These are phyloP conservation scores for Nannoperca australis DNA, from an alignment of 2,797 vertebrate genomes.

Conservation along the genomic window DNA sequence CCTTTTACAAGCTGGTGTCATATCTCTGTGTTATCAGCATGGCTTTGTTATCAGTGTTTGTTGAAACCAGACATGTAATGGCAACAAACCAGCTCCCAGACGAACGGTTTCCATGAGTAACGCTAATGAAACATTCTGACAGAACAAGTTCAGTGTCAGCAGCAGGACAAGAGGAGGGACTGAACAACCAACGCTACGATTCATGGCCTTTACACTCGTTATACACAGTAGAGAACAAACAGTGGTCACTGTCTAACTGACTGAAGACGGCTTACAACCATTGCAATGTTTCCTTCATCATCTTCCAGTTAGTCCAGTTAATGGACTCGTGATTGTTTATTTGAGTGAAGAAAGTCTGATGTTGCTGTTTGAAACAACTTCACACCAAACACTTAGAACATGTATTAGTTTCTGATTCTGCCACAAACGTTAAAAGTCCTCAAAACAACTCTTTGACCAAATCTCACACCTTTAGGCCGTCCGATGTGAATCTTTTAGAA, in stretches of 20 bases:
- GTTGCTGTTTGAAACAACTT: too few relatives aligned
- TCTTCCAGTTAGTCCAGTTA: too few relatives aligned
- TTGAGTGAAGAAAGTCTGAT: too few relatives aligned
- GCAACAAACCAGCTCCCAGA: background rate
- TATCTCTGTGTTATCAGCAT: background rate
- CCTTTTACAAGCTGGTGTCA: background rate
- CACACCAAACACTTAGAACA: too few relatives aligned
- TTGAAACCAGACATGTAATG: background rate
- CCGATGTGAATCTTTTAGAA: too few relatives aligned
- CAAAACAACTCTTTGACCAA: too few relatives aligned
- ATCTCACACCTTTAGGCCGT: too few relatives aligned
- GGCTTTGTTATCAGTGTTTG: background rate
- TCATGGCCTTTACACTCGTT: background rate
- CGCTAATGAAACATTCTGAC: conserved; percentile 6
- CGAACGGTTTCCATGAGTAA: conserved; percentile 6
- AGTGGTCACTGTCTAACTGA: background rate
- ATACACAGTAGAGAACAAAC: background rate
- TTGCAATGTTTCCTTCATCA: too few relatives aligned
- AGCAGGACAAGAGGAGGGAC: background rate
- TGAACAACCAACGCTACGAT: too few relatives aligned
- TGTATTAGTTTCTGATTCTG: too few relatives aligned
- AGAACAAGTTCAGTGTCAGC: background rate
- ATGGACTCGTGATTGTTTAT: too few relatives aligned
- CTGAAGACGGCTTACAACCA: background rate
- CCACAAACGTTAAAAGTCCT: too few relatives aligned